A percentile compares a stretch with the other conserved stretches of the same genome.
Conservation (phyloP, 2,888 invertebrate species). For the Drosophila mimetica region DNA sequence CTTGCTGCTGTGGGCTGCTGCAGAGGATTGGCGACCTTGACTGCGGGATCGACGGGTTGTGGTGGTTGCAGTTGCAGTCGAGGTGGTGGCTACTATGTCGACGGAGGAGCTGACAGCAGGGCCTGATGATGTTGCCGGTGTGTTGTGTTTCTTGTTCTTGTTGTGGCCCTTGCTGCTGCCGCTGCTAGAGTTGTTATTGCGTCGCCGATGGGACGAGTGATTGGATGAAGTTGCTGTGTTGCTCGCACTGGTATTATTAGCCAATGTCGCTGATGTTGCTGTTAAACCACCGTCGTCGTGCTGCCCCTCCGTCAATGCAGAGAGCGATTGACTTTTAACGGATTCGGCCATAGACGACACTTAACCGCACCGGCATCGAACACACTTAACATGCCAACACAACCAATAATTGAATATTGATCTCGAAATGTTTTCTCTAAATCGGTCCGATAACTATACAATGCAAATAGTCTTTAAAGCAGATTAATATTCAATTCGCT, state of each 20-base stretch:
- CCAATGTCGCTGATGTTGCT: constrained; percentile 49
- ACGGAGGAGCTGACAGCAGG: constrained; percentile 42
- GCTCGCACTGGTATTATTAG: constrained; percentile 40
- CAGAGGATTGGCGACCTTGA: constrained; percentile 47
- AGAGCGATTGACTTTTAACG: constrained; percentile 91
- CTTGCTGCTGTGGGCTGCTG: constrained; percentile 31
- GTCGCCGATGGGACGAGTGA: constrained; percentile 37
- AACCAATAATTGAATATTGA: constrained; percentile 44
- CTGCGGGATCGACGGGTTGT: constrained; percentile 54
- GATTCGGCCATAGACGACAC: constrained; percentile 96
- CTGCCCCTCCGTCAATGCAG: constrained; percentile 89
- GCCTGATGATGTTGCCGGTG: constrained; percentile 21
- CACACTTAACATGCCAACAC: constrained; percentile 84
- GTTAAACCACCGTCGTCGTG: constrained; percentile 77
- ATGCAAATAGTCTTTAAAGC: constrained; percentile 8
- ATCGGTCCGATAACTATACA: constrained; percentile 8
- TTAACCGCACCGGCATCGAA: constrained; percentile 88
- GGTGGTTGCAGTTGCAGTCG: constrained; percentile 14
- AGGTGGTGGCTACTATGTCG: constrained; percentile 17
- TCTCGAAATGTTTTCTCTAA: constrained; percentile 29
- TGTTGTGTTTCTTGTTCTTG: constrained; percentile 35
- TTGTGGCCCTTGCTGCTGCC: constrained; percentile 48
- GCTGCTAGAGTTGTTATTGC: constrained; percentile 51
- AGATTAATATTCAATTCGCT: neutral
- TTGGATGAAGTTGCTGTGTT: constrained; percentile 39